These are phyloP conservation scores for Caenorhabditis remanei DNA, from an alignment of 1,140 invertebrate species.

Conservation along the genomic window DNA sequence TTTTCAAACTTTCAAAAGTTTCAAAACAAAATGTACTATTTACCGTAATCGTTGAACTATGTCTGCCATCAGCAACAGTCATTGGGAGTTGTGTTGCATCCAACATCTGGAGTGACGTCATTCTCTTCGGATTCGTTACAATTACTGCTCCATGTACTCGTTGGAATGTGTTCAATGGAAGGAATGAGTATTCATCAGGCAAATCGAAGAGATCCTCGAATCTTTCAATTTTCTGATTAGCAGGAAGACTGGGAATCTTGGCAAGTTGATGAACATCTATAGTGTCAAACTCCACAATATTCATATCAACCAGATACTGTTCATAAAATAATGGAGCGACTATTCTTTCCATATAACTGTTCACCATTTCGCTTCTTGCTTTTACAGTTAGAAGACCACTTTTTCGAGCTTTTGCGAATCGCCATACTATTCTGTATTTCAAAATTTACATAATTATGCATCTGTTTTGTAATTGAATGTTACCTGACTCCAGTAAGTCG, in stretches of 20 bases:
- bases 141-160: conserved; percentile 42
- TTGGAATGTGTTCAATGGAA: conserved; percentile 54
- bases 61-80: conserved; percentile 3
- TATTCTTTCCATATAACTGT: conserved; percentile 69
- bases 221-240: conserved; percentile 73
- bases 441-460: neutral
- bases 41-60: conserved; percentile 74
- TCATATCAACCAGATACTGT: conserved; percentile 70
- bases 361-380: conserved; percentile 71
- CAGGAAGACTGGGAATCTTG: conserved; percentile 74
- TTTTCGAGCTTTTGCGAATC: conserved; percentile 74
- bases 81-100: conserved; percentile 75
- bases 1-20: neutral
- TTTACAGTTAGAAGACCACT: conserved; percentile 70
- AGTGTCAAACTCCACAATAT: conserved; percentile 70
- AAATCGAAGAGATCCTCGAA: conserved; percentile 69
- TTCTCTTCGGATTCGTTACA: conserved; percentile 33
- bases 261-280: conserved; percentile 71
- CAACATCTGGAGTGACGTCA: conserved; percentile 73
- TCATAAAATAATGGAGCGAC: conserved; percentile 71
- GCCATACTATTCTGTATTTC: conserved; percentile 75
- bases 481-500: conserved; percentile 69
- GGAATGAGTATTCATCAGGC: conserved; percentile 58
- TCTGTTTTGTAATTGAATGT: neutral
- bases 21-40: neutral